Evolutionary conservation across 2,888 invertebrate species (phyloP).

Genomic region (Perithous albicinctus): DNA sequence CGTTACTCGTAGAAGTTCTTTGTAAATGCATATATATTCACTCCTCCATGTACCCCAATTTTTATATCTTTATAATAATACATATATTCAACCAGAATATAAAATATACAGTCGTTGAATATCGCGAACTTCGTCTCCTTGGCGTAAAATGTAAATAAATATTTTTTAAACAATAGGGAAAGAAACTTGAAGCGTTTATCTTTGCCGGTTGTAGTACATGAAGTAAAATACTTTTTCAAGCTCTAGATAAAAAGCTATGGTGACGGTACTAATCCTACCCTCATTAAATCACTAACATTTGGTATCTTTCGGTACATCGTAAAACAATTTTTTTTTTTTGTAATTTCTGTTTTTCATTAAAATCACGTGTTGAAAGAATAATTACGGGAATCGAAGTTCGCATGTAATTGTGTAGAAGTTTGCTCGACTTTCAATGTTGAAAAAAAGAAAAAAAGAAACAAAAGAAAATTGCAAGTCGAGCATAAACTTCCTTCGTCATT

Average conservation of each 20-base stretch:
- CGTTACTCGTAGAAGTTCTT: constrained; percentile 68
- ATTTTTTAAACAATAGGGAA: constrained; percentile 1
- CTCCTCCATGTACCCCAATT: constrained; percentile 65
- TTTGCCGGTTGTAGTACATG: constrained; percentile 66
- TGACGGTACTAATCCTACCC: constrained; percentile 83
- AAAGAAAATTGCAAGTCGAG: constrained; percentile 43
- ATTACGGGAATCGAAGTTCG: constrained; percentile 51
- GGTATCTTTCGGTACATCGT: constrained; percentile 80
- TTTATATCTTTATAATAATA: constrained; percentile 46
- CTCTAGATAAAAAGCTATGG: constrained; percentile 79
- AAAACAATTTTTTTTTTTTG: constrained; percentile 51
- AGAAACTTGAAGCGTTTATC: constrained; percentile 34
- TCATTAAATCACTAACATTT: constrained; percentile 82
- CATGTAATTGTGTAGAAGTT: constrained; percentile 43
- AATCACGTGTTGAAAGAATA: constrained; percentile 20
- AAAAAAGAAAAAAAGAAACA: neutral
- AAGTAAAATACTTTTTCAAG: constrained; percentile 69
- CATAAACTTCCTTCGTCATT: constrained; percentile 46
- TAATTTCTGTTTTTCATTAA: constrained; percentile 65
- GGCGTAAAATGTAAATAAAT: neutral
- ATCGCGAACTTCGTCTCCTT: constrained; percentile 58
- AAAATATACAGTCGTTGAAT: constrained; percentile 51
- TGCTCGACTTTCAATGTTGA: constrained; percentile 43
- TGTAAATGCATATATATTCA: constrained; percentile 68
- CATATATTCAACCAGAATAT: neutral